phyloP scores from a whole-genome alignment of 2,888 invertebrate species.

The Netelia fuscicornis region DNA sequence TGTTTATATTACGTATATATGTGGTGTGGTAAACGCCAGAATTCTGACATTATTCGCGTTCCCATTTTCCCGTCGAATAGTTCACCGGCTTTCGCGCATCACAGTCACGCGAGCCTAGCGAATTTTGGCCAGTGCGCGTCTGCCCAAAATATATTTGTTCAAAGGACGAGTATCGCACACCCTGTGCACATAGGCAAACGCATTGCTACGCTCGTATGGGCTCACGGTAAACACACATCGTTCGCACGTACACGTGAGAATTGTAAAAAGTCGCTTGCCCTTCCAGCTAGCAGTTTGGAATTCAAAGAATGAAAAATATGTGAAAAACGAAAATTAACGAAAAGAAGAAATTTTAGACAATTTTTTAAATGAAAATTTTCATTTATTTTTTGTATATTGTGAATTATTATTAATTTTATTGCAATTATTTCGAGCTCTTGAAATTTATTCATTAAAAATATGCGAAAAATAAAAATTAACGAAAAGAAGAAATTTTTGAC shows the following conservation, averaged over 20 bases:
- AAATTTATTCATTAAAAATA: too few relatives aligned
- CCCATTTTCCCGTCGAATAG: conserved; percentile 54
- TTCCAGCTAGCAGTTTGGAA: not conserved
- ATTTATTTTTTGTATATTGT: too few relatives aligned
- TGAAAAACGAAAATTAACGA: not conserved
- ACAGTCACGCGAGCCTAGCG: conserved; percentile 26
- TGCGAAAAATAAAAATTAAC: too few relatives aligned
- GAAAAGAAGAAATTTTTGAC: too few relatives aligned
- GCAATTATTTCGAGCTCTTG: too few relatives aligned
- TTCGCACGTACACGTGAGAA: too few relatives aligned
- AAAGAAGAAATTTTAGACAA: too few relatives aligned
- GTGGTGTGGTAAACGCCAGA: conserved; percentile 10
- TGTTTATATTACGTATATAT: conserved; percentile 10
- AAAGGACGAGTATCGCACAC: conserved; percentile 73
- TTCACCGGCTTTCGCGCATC: conserved; percentile 15
- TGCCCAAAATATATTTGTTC: conserved; percentile 70
- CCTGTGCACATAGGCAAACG: conserved; percentile 32
- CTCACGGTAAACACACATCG: not conserved
- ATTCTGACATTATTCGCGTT: conserved; percentile 37
- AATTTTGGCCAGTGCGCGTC: conserved; percentile 54
- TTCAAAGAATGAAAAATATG: not conserved
- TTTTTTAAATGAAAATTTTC: too few relatives aligned
- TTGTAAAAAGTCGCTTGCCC: too few relatives aligned
- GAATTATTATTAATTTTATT: too few relatives aligned
- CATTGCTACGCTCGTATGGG: conserved; percentile 15